phyloP scores from a whole-genome alignment of 2,888 invertebrate species.

The Ceriagrion tenellum region DNA sequence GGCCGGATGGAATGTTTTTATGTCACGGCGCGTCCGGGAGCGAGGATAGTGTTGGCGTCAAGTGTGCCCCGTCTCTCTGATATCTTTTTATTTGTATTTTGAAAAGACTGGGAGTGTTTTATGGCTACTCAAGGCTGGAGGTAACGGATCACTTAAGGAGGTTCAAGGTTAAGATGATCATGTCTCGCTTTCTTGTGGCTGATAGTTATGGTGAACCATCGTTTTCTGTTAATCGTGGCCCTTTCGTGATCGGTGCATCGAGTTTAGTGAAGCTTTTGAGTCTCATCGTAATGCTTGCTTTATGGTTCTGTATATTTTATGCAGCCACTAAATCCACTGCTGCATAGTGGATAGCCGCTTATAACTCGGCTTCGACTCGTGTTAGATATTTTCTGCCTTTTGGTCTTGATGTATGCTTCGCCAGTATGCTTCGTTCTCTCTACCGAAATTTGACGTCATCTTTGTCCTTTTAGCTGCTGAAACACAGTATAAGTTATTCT shows the following conservation, averaged over 20 bases:
- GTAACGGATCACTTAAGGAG: neutral
- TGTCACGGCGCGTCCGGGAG: conserved; percentile 33
- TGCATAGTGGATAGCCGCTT: neutral
- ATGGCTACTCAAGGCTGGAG: conserved; percentile 4
- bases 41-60: conserved; percentile 9
- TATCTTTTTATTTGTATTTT: conserved; percentile 25
- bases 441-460: too few relatives aligned
- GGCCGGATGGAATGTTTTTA: conserved; percentile 17
- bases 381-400: neutral
- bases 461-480: too few relatives aligned
- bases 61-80: neutral
- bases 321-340: neutral
- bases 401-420: neutral
- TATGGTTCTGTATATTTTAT: neutral
- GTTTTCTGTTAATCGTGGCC: neutral
- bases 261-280: neutral
- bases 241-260: neutral
- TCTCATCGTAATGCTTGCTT: neutral
- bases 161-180: neutral
- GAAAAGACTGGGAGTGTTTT: neutral
- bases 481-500: neutral
- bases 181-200: neutral
- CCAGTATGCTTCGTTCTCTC: too few relatives aligned
- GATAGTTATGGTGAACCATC: neutral
- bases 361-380: too few relatives aligned